phyloP scores from a whole-genome alignment of 2,888 invertebrate genomes.

The Ectemnius cavifrons region DNA sequence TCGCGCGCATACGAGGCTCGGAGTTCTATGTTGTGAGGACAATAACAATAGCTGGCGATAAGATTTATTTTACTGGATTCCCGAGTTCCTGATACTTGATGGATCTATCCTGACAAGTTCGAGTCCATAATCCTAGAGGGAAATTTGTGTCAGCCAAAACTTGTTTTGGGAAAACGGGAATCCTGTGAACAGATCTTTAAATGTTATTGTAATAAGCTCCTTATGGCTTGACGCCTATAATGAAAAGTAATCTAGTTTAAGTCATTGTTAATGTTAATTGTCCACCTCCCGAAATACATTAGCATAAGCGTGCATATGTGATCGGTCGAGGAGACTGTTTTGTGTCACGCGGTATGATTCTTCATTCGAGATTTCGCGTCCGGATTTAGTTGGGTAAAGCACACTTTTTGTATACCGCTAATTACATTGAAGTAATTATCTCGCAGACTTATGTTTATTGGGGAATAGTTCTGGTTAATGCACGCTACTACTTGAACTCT shows the following conservation, averaged over 20 bases:
- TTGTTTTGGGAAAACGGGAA: constrained; percentile 8
- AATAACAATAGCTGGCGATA: constrained; percentile 60
- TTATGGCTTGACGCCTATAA: constrained; percentile 52
- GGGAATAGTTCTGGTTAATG: no score
- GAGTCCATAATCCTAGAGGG: no score
- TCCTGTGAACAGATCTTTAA: constrained; percentile 41
- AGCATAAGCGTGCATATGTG: not conserved
- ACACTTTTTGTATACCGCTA: no score
- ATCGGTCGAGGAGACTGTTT: constrained; percentile 33
- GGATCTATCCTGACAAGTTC: no score
- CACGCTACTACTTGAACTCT: no score
- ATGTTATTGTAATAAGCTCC: constrained; percentile 53
- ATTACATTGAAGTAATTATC: no score
- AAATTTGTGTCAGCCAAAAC: no score
- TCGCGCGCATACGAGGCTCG: constrained; percentile 54
- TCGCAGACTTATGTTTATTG: no score
- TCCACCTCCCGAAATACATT: constrained; percentile 17
- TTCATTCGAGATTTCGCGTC: constrained; percentile 10
- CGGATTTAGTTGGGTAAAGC: not conserved
- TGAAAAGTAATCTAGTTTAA: constrained; percentile 23
- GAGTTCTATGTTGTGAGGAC: constrained; percentile 70
- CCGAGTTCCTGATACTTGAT: no score
- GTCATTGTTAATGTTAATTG: constrained; percentile 31
- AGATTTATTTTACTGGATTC: not conserved
- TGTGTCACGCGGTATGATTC: constrained; percentile 30